A percentile compares a stretch with the other conserved stretches of the same genome.
These are phyloP conservation scores for Pipa parva DNA, from an alignment of 2,113 vertebrate species.

Conservation along the genomic window DNA sequence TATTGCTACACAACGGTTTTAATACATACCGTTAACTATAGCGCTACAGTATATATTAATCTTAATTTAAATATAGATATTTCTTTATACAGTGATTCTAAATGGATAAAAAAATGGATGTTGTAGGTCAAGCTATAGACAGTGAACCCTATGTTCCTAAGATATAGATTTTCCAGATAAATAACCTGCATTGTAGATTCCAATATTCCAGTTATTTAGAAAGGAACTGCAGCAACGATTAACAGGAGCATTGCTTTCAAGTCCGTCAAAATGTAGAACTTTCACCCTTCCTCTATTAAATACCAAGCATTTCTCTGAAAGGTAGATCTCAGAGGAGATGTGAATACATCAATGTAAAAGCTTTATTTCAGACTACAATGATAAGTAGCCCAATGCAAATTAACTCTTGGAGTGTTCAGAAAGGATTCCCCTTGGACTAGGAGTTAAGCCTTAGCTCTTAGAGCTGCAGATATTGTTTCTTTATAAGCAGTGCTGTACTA, in stretches of 20 bases:
- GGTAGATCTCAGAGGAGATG: not conserved
- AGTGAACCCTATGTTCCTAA: too few relatives aligned
- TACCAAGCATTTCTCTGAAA: not conserved
- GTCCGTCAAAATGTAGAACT: not conserved
- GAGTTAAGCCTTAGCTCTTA: not conserved
- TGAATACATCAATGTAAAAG: not conserved
- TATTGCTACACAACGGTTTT: too few relatives aligned
- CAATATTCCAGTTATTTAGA: not conserved
- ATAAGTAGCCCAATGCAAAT: not conserved
- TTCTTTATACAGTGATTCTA: too few relatives aligned
- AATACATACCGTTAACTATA: too few relatives aligned
- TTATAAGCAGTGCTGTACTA: not conserved
- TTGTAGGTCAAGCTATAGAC: too few relatives aligned
- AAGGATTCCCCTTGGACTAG: not conserved
- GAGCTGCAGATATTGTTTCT: not conserved
- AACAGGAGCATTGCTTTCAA: not conserved
- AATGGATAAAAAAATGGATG: too few relatives aligned
- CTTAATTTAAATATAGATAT: too few relatives aligned
- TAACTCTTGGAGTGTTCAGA: not conserved
- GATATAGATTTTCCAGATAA: not conserved
- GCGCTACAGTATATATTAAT: too few relatives aligned
- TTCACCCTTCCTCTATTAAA: not conserved
- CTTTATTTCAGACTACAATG: not conserved
- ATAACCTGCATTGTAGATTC: not conserved
- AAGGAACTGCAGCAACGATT: not conserved